Evolutionary conservation across 2,113 vertebrate species (phyloP).

Genomic region (Oncorhynchus mykiss): DNA sequence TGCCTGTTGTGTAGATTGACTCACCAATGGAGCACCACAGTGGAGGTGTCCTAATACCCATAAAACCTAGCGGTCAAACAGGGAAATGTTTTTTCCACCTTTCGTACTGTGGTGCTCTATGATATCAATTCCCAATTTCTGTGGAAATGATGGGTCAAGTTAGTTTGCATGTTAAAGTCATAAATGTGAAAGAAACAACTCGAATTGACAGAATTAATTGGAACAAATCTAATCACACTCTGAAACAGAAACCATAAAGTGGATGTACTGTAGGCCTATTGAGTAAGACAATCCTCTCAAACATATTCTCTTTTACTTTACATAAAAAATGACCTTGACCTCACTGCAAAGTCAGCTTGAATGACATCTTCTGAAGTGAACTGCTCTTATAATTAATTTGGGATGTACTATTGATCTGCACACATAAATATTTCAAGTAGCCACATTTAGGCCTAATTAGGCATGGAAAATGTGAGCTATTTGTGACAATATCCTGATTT

Average conservation of each 20-base stretch:
- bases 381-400: conserved; percentile 26
- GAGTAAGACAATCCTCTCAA: neutral
- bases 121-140: no score
- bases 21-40: conserved; percentile 11
- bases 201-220: neutral
- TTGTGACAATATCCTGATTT: conserved; percentile 26
- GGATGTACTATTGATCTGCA: conserved; percentile 28
- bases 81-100: no score
- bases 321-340: neutral
- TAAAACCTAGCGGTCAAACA: no score
- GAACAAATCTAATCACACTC: neutral
- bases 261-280: neutral
- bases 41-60: neutral
- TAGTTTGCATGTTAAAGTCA: neutral
- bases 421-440: conserved; percentile 37
- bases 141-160: neutral
- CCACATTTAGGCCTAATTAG: conserved; percentile 28
- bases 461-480: conserved; percentile 17
- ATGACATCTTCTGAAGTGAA: neutral
- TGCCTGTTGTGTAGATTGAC: conserved; percentile 1
- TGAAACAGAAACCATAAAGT: neutral
- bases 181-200: neutral
- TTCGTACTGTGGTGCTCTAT: no score
- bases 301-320: neutral
- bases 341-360: neutral